Base-by-base conservation (phyloP, 2,888 invertebrate species). In the Cheilosia variabilis region DNA sequence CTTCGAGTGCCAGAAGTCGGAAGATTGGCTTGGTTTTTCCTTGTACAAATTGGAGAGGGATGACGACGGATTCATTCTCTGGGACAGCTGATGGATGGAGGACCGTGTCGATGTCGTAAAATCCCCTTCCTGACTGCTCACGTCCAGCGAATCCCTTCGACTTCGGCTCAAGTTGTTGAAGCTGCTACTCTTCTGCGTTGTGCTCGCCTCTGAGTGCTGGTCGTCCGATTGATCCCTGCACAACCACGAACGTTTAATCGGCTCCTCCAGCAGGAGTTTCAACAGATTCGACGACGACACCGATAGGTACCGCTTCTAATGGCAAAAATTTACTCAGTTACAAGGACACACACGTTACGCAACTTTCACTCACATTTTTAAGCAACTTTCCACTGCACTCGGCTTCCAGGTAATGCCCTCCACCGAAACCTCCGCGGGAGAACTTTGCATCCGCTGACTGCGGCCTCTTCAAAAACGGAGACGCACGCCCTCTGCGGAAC, bases 231-330 rank as follows among this genome's bases (percentile, higher is more conserved):
- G 89, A 78, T 72, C 88, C 24, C 89, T 89, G 91, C 92, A 90
- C 81, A 91, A 90, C 93, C 94, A 94, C 90, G 94, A 93, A 90
- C 93, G 91, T 88, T 92, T 92, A 24, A 92, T 92, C 24, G 92
- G 92, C 82, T 92, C 92, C 50, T 91, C 91, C 55, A 92, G 72
- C 55, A 92, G 84, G 0, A 92, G 86, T 73, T 92, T 92, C 0
- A 92, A 87, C n/a, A 92, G 78, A 88, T 91, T 91, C 41, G 92
- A 91, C 4, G 92, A 92, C 0, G 92, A 92, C 1, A 90, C 88
- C 3, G 90, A 88, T 50, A 89, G 87, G 62, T 89, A 88, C 6
- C 87, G 88, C 63, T 88, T 88, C 84, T 88, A 84, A 43, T 66
- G 1, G 6, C 17, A 60, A 52, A 31, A 24, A 17, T 13, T 7